Evolutionary conservation across 2,888 invertebrate species (phyloP), one percentile per base, ranked within the genome.

Genomic region (Chymomyza fuscimana): DNA sequence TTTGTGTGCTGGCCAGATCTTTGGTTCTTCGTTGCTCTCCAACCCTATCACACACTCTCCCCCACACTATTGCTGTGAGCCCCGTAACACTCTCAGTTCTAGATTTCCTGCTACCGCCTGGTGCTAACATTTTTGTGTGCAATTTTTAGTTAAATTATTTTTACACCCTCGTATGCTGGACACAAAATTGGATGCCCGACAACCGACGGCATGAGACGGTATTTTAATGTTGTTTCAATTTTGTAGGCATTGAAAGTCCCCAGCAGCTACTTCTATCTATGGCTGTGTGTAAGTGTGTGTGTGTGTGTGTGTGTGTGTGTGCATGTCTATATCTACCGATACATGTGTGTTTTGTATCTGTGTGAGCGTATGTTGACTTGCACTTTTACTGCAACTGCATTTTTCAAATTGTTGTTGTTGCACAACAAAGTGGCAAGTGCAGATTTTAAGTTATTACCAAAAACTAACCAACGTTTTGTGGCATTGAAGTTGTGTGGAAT

Each of bases 401-500:
- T 63, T 63, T 19, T 32, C 19, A 16, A 19, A 16, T 19, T 70
- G 67, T 10, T 66, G 73, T n/a, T 63, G 68, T 46, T 64, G 77
- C 79, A 67, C 67, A 63, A 77, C 81, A 82, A 84, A 82, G 79
- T 89, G 88, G 90, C 87, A 90, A 89, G 89, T 89, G 89, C 90
- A 90, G 89, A 90, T 89, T 90, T 89, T 88, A 87, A 88, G 89
- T 90, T 90, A 89, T 90, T 89, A 90, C 90, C 90, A 89, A 90
- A 90, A 90, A 90, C 89, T 89, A 90, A 89, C 90, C 90, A 90
- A 84, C 90, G 87, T 90, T 89, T 90, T 90, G 90, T 90, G 90
- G 90, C 88, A 89, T 89, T 89, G 89, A 89, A 90, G 89, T 90
- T 90, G 90, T 90, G 90, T 90, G 89, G 87, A 89, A 88, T 89